Percentiles rank a stretch among this genome's conserved stretches.
Conservation (phyloP, 2,888 invertebrate species). For the Ophion ellenae region DNA sequence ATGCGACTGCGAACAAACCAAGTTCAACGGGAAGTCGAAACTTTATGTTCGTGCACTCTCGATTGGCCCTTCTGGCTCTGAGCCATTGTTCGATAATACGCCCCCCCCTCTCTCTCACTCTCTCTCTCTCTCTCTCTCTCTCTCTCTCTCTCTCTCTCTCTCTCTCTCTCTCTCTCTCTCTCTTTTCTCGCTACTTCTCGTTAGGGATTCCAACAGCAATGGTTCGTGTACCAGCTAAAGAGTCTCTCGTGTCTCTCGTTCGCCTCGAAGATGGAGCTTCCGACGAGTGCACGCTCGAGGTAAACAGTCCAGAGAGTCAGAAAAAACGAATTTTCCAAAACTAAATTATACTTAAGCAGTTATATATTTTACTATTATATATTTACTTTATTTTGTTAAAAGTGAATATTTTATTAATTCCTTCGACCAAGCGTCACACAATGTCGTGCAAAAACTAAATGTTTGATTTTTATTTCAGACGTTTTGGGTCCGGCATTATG, state of each 20-base stretch:
- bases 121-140: too few relatives aligned
- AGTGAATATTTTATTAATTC: too few relatives aligned
- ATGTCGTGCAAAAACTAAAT: too few relatives aligned
- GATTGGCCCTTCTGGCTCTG: conserved; percentile 8
- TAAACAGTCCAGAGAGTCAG: too few relatives aligned
- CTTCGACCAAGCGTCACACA: too few relatives aligned
- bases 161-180: conserved; percentile 12
- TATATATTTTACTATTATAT: too few relatives aligned
- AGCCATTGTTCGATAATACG: conserved; percentile 5
- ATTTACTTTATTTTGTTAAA: too few relatives aligned
- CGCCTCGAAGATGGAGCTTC: conserved; percentile 24
- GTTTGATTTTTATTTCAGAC: too few relatives aligned
- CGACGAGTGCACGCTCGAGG: conserved; percentile 21
- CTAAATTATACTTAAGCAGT: neutral
- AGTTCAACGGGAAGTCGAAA: neutral
- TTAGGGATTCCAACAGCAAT: conserved; percentile 62
- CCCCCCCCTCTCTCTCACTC: too few relatives aligned
- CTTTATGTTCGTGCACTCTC: neutral
- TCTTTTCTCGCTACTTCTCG: conserved; percentile 36
- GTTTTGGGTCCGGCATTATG: too few relatives aligned
- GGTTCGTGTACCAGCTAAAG: conserved; percentile 51
- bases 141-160: too few relatives aligned
- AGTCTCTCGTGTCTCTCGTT: conserved; percentile 25
- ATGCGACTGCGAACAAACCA: neutral
- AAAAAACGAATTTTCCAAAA: too few relatives aligned